phyloP scores from a whole-genome alignment of 2,113 vertebrate species.

The Manacus vitellinus region DNA sequence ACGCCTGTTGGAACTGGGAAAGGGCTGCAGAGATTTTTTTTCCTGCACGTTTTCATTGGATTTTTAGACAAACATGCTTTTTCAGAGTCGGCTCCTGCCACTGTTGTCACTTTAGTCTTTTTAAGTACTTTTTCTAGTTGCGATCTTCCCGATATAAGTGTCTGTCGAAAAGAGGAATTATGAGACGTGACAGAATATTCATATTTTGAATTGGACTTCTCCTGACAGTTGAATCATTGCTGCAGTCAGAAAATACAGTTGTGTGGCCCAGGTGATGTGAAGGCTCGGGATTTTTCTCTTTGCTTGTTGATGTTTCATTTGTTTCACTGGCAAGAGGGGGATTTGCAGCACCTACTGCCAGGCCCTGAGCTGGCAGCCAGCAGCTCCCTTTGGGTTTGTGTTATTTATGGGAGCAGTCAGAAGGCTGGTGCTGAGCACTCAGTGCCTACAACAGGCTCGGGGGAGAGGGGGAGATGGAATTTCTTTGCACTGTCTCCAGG shows the following conservation, averaged over 20 bases:
- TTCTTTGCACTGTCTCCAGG: not conserved
- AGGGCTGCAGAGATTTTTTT: not conserved
- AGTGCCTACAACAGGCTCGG: accelerated
- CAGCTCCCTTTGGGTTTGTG: not conserved
- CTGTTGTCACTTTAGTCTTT: not conserved
- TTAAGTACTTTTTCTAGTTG: not conserved
- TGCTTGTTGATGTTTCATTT: not conserved
- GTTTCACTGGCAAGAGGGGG: not conserved
- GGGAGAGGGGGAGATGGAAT: not conserved
- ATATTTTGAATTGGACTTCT: not conserved
- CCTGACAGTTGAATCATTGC: not conserved
- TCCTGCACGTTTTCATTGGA: not conserved
- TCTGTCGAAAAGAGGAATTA: not conserved
- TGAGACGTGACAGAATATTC: not conserved
- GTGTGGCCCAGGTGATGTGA: accelerated
- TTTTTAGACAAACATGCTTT: not conserved
- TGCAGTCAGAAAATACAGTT: not conserved
- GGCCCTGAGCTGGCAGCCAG: not conserved
- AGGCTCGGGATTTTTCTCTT: not conserved
- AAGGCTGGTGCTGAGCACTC: not conserved
- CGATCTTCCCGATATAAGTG: not conserved
- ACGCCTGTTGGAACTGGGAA: not conserved
- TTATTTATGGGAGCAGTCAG: not conserved
- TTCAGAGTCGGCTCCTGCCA: not conserved
- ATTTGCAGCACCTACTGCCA: not conserved